Evolutionary conservation across 2,113 vertebrate genomes (phyloP), one percentile per base, ranked within the genome.

Genomic region (Hippolais icterina): DNA sequence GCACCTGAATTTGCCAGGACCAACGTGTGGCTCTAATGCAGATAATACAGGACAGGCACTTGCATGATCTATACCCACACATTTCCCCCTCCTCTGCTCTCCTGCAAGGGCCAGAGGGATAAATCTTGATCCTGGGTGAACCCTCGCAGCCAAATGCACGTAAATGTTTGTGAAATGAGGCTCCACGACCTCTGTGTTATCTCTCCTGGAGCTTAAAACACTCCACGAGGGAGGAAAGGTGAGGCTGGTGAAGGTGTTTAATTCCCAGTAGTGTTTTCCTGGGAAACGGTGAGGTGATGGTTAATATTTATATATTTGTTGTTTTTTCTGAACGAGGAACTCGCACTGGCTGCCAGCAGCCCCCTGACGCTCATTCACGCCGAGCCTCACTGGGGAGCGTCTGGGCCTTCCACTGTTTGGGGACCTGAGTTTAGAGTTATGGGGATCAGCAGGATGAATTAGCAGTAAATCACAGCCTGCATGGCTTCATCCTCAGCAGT

Each of bases 381-480:
- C 39, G 77, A 91, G 85, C 78, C 33, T 87, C 23, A 6, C 89
- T 14, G 64, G 87, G 52, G 94, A 97, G 91, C 17, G 82, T 52
- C 96, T 90, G 72, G 63, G 71, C 28, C 20, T 96, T 96, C 94
- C 96, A 91, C 93, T 82, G 70, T 90, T 97, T 95, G 97, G 95
- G 89, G 97, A 95, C 88, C 84, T 39, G 95, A 88, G 92, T 85
- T 97, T 83, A 96, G 97, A 98, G 97, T 97, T 93, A 89, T 63
- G 95, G 97, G 95, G 93, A 91, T 79, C 15, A 25, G 88, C 90
- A 95, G 49, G 50, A 92, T 41, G 94, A 97, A 97, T 96, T 92
- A 97, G 87, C 95, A 96, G 93, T 98, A 97, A 98, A 98, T 98
- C 97, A 97, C 97, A 95, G 97, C 96, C 96, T 12, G 89, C 93